phyloP scores from a whole-genome alignment of 2,113 vertebrate species.

The Monarcha castaneiventris region DNA sequence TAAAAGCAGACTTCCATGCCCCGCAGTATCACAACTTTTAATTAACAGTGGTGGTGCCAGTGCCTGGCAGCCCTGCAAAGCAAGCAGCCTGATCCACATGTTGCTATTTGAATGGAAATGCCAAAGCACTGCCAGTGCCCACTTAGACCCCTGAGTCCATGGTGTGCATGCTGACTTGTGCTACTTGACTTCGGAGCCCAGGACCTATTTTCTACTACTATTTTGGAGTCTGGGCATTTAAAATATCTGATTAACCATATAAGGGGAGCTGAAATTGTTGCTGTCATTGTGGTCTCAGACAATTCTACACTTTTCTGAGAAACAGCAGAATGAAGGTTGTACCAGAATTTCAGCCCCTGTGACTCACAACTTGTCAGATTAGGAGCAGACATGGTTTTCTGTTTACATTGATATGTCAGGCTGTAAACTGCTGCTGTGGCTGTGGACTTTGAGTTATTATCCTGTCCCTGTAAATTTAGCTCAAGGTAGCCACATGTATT shows the following conservation, averaged over 20 bases:
- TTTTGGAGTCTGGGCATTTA: not conserved
- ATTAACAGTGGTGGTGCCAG: not conserved
- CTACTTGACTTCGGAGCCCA: not conserved
- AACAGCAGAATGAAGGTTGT: not conserved
- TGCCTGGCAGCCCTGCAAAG: not conserved
- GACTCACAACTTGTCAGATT: not conserved
- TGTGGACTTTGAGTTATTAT: slow-evolving; percentile 40
- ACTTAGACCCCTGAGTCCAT: rapidly evolving
- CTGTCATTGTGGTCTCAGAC: not conserved
- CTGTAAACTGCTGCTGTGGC: not conserved
- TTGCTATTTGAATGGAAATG: not conserved
- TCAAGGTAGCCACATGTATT: not conserved
- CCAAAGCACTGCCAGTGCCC: not conserved
- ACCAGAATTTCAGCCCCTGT: not conserved
- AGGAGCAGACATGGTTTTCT: not conserved
- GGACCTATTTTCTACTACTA: not conserved
- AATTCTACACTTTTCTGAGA: not conserved
- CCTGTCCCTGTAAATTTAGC: not conserved
- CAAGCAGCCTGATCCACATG: not conserved
- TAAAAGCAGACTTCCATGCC: not conserved
- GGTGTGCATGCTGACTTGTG: not conserved
- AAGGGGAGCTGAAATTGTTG: not conserved
- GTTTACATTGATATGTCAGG: not conserved
- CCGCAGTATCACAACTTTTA: not conserved
- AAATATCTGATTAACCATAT: not conserved